Percentiles rank a stretch among this genome's conserved stretches.
Conservation (phyloP, 2,888 invertebrate species). For the Cryptosula pallasiana region DNA sequence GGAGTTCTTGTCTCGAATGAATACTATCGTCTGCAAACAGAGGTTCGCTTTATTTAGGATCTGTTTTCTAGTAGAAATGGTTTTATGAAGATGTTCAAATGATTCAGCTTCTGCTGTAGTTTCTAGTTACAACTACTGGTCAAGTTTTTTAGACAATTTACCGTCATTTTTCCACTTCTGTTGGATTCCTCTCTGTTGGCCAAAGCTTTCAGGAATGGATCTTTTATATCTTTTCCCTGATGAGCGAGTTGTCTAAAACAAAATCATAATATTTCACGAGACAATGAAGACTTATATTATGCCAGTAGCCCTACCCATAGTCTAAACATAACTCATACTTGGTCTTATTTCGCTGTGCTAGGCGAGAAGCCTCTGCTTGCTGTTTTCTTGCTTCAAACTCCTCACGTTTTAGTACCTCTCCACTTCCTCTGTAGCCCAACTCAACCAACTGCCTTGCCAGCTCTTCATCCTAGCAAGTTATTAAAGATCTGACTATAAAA, state of each 20-base stretch:
- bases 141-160: too few relatives aligned
- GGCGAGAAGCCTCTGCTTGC: slow-evolving; percentile 51
- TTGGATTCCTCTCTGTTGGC: slow-evolving; percentile 70
- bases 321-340: slow-evolving; percentile 40
- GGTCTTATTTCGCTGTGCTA: slow-evolving; percentile 51
- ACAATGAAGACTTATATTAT: too few relatives aligned
- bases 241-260: slow-evolving; percentile 53
- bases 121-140: too few relatives aligned
- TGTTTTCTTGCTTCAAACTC: slow-evolving; percentile 54
- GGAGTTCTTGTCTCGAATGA: slow-evolving; percentile 65
- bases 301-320: too few relatives aligned
- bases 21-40: slow-evolving; percentile 62
- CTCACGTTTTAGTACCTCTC: slow-evolving; percentile 54
- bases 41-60: too few relatives aligned
- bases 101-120: too few relatives aligned
- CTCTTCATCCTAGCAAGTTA: slow-evolving; percentile 60
- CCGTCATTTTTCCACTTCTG: slow-evolving; percentile 66
- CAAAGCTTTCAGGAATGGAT: slow-evolving; percentile 65
- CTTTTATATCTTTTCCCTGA: slow-evolving; percentile 59
- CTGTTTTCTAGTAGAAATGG: too few relatives aligned
- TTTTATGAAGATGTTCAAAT: too few relatives aligned
- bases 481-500: too few relatives aligned
- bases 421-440: slow-evolving; percentile 69
- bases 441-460: slow-evolving; percentile 68
- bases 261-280: too few relatives aligned